Base-by-base conservation (phyloP, 2,113 vertebrate genomes). In the Arizona elegans region DNA sequence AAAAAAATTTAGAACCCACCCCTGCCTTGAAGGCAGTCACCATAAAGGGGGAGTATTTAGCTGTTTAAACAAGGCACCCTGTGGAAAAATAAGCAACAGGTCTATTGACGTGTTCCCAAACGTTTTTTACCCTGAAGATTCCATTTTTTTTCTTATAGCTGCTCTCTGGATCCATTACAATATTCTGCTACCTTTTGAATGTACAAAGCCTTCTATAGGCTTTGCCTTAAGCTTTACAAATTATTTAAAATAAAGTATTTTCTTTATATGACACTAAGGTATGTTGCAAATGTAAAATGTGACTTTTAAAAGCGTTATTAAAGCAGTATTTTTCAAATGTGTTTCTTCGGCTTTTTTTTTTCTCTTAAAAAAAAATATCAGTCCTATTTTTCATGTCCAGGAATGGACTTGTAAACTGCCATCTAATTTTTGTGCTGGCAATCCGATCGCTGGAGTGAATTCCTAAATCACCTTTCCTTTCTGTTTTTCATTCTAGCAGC, bases 311-410 rank as follows among this genome's bases (percentile, higher is more conserved):
- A 91, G 52, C 89, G 9, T 62, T 62, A 0, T 58, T 53, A 55
- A 23, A 59, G 19, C 9, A 24, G 5, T 88, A 59, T 47, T 17
- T 23, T 62, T 65, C 87, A 95, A 92, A 92, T 23, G n/a, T 17
- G 9, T 88, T 50, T 59, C 56, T 23, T 33, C 62, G 23, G 43
- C 47, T 65, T 59, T 0, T 29, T 90, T 85, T 92, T 43, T 6
- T 93, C 90, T 92, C 6, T 38, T 33, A 33, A 75, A 33, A 33
- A 75, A 33, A 33, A 75, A 65, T 90, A 58, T 95, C 95, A 95
- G 94, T 96, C 95, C 92, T 88, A 91, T 93, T 96, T 47, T 50
- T 55, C 54, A 21, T 13, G 2, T 8, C 17, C 17, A 58, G 54
- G 8, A 8, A 88, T 33, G 9, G 13, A 24, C 86, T 87, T 55